Base-by-base conservation (phyloP, 2,888 invertebrate genomes). In the Folsomia manolachei region DNA sequence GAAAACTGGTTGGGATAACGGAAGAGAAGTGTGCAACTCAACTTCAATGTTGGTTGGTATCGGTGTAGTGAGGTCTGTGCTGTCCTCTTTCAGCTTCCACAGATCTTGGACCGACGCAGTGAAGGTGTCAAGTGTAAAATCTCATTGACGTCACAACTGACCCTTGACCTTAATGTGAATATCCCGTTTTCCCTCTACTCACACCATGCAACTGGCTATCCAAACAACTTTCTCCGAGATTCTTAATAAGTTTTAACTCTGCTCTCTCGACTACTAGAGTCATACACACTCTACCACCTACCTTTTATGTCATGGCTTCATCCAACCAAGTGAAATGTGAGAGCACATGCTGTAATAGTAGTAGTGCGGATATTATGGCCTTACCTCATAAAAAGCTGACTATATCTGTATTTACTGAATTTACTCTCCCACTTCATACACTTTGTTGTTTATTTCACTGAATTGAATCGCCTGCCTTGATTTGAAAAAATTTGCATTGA, bases 101-200 rank as follows among this genome's bases (percentile, higher is more conserved):
- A 56, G 18, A 18, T 56, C 56, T 56, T 67, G 64, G 73, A 69
- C 77, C 75, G 75, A 71, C 75, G 78, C 75, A 71, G 75, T 73
- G 68, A 51, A 71, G 62, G 51, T 66, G n/a, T n/a, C 7, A 66
- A 27, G 63, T 61, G 65, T 71, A 75, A 72, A 76, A 74, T 77
- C 75, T 75, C 63, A 78, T 77, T 79, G 79, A 79, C 79, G 79
- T 79, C 79, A 79, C 75, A 69, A 72, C 71, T 77, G 76, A 79
- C 79, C 79, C 78, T 77, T 79, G 79, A 79, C 79, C 79, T 79
- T 79, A 66, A 66, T 66, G 66, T 66, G 66, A 66, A 66, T 66
- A 66, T 52, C 18, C 7, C 56, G 21, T 56, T 56, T 21, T 51
- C 11, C 69, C 27, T 56, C 11, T 25, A n/a, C 39, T 19, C 61